Conservation (phyloP, 2,113 vertebrate genomes). For the Corydoras sp. region DNA sequence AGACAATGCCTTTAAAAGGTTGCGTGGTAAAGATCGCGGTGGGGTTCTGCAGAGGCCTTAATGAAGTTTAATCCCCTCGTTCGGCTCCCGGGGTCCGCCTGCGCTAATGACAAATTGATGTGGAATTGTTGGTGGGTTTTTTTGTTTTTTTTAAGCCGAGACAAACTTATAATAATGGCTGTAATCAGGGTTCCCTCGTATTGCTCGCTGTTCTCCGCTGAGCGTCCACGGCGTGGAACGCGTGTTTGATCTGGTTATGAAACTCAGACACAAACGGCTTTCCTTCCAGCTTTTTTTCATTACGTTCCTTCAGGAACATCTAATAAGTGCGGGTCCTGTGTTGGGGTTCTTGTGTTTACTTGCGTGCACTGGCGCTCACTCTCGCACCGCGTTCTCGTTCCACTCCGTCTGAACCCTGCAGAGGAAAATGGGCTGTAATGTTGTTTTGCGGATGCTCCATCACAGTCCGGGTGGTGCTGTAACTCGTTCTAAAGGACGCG, state of each 20-base stretch:
- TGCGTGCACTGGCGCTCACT: no score
- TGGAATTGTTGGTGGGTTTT: constrained; percentile 64
- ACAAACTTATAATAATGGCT: constrained; percentile 60
- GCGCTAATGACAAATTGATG: constrained; percentile 36
- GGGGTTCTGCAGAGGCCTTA: constrained; percentile 52
- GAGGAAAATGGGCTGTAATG: constrained; percentile 3
- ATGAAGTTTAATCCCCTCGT: constrained; percentile 51
- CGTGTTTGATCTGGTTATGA: no score
- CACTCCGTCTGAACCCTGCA: no score
- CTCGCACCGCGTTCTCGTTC: no score
- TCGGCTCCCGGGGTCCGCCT: constrained; percentile 53
- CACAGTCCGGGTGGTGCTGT: constrained; percentile 12
- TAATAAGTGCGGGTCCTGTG: no score
- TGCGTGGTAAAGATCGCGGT: constrained; percentile 42
- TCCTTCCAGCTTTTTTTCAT: no score
- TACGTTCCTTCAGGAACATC: no score
- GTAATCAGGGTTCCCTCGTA: background rate
- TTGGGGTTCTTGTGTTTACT: no score
- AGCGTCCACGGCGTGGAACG: no score
- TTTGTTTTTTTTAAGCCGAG: constrained; percentile 59
- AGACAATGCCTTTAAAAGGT: constrained; percentile 56
- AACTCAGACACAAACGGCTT: no score
- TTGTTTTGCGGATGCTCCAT: constrained; percentile 16
- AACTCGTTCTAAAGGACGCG: constrained; percentile 11
- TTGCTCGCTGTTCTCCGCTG: no score